Conservation (phyloP, 2,888 invertebrate species). For the Belgica antarctica region DNA sequence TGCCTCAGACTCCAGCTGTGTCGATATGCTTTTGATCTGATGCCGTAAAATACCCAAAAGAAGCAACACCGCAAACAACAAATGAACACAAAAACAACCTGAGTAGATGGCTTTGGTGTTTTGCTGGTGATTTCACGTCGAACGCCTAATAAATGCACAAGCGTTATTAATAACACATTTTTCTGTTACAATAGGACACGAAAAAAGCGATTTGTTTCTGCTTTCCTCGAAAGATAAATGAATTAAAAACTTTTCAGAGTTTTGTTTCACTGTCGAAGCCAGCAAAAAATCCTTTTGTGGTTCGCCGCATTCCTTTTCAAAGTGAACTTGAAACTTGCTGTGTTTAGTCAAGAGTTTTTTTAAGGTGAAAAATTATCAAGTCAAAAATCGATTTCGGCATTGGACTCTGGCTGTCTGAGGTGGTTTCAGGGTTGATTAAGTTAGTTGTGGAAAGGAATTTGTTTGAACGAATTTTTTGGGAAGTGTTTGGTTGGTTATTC, state of each 20-base stretch:
- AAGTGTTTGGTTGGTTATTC: no score
- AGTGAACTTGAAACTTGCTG: not conserved
- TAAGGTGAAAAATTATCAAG: conserved; percentile 3
- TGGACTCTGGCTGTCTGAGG: no score
- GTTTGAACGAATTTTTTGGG: no score
- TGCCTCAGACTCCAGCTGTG: conserved; percentile 35
- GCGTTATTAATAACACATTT: conserved; percentile 30
- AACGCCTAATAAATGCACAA: conserved; percentile 35
- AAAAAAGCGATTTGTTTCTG: conserved; percentile 4
- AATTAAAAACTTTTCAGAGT: not conserved
- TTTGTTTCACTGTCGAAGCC: not conserved
- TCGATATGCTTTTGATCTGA: conserved; percentile 36
- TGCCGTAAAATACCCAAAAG: conserved; percentile 10
- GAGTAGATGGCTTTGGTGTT: no score
- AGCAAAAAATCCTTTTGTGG: conserved; percentile 9
- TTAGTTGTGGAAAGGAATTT: no score
- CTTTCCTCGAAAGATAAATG: conserved; percentile 23
- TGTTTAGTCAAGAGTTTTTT: conserved; percentile 1
- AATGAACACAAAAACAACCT: conserved; percentile 26
- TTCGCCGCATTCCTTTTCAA: conserved; percentile 2
- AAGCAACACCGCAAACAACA: conserved; percentile 37
- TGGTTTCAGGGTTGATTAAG: conserved; percentile 1
- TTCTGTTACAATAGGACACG: not conserved
- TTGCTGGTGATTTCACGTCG: conserved; percentile 29
- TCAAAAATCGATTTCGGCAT: not conserved